phyloP scores from a whole-genome alignment of 2,113 vertebrate genomes.

The Lophochroa leadbeateri region DNA sequence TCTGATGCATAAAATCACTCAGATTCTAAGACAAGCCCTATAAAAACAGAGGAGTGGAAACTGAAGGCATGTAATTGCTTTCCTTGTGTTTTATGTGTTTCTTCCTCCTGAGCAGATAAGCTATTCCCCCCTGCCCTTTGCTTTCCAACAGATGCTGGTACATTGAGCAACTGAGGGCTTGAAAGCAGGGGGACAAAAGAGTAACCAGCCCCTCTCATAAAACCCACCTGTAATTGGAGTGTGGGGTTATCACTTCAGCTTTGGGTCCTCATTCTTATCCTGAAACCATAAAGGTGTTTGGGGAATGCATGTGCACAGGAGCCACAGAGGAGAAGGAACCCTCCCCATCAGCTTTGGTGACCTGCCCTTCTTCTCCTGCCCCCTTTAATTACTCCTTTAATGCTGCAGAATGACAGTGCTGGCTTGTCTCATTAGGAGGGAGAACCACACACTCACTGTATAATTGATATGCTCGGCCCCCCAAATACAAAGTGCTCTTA shows the following conservation, averaged over 20 bases:
- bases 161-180: neutral
- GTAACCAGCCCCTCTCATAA: neutral
- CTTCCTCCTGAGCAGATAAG: constrained; percentile 14
- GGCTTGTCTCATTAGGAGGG: constrained; percentile 23
- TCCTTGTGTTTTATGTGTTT: constrained; percentile 24
- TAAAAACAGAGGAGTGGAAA: constrained; percentile 33
- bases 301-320: neutral
- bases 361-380: neutral
- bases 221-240: neutral
- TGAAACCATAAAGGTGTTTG: neutral
- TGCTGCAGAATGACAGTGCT: neutral
- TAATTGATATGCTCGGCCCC: constrained; percentile 16
- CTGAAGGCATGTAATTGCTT: constrained; percentile 61
- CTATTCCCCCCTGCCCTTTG: neutral
- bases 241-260: neutral
- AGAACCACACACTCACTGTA: neutral
- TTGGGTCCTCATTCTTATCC: neutral
- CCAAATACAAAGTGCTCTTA: constrained; percentile 45
- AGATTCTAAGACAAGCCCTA: neutral
- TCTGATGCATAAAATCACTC: constrained; percentile 29
- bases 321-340: neutral
- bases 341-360: neutral
- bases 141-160: neutral
- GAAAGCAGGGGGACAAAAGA: neutral
- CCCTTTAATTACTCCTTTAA: neutral